phyloP scores from a whole-genome alignment of 2,113 vertebrate genomes.

The Hippocampus guttulatus region DNA sequence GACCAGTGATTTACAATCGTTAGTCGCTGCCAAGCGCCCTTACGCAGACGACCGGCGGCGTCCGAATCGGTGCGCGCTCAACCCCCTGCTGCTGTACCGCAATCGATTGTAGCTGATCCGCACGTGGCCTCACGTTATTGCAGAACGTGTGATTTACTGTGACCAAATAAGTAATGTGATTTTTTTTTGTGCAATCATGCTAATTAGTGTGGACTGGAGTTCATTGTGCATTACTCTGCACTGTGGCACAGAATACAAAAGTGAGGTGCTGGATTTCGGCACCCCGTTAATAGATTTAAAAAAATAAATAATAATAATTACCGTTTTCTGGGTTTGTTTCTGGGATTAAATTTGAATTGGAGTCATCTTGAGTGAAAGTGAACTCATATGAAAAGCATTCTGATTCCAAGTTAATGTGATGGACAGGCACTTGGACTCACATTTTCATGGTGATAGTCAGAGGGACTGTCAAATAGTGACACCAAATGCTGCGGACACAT shows the following conservation, averaged over 20 bases:
- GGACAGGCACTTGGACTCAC: background rate
- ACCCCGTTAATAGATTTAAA: background rate
- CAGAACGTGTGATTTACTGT: background rate
- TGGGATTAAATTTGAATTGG: background rate
- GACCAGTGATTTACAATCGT: slow-evolving; percentile 51
- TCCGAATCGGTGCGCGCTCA: slow-evolving; percentile 24
- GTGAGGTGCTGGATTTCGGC: background rate
- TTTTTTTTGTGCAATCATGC: background rate
- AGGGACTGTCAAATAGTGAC: too few relatives aligned
- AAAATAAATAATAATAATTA: background rate
- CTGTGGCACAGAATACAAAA: background rate
- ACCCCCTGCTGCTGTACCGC: slow-evolving; percentile 26
- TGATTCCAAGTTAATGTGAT: background rate
- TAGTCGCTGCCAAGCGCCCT: slow-evolving; percentile 47
- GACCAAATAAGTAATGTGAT: background rate
- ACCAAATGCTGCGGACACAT: too few relatives aligned
- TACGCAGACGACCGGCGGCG: slow-evolving; percentile 49
- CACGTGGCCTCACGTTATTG: slow-evolving; percentile 14
- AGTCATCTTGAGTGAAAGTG: background rate
- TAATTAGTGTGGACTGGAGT: background rate
- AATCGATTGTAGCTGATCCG: slow-evolving; percentile 46
- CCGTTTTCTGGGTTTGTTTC: background rate
- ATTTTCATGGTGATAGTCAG: background rate
- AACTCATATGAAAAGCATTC: background rate
- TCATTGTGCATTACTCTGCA: background rate